phyloP scores from a whole-genome alignment of 1,140 invertebrate genomes.

The Aphaenogaster floridana region DNA sequence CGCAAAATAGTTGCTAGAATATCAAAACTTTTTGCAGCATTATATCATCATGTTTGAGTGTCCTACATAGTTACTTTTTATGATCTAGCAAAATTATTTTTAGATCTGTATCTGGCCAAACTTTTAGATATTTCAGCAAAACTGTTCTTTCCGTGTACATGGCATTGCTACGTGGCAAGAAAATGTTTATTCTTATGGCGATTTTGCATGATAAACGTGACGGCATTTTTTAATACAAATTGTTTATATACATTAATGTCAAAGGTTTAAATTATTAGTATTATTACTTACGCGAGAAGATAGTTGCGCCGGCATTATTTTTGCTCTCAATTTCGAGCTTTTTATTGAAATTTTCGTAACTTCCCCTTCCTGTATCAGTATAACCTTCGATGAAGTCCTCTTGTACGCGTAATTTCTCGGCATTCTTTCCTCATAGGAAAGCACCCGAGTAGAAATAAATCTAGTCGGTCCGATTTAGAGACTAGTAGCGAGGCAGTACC shows the following conservation, averaged over 20 bases:
- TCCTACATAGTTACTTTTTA: too few species aligned
- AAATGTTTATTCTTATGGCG: constrained; percentile 10
- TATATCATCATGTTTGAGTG: too few species aligned
- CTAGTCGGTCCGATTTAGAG: too few species aligned
- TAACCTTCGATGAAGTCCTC: constrained; percentile 3
- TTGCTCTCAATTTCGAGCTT: background rate
- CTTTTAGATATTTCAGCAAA: too few species aligned
- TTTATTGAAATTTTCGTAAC: background rate
- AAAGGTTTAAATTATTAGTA: background rate
- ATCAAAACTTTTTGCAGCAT: too few species aligned
- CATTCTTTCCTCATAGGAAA: background rate
- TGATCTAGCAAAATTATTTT: too few species aligned
- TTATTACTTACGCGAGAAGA: too few species aligned
- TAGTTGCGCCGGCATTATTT: background rate
- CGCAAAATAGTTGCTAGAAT: too few species aligned
- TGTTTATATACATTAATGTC: background rate
- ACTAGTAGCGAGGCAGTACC: too few species aligned
- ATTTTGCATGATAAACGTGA: background rate
- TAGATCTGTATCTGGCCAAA: too few species aligned
- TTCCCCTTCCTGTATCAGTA: background rate
- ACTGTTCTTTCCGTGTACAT: background rate
- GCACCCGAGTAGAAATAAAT: too few species aligned
- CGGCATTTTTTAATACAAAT: background rate
- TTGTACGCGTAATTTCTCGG: background rate
- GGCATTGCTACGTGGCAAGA: background rate